Evolutionary conservation across 1,140 invertebrate species (phyloP).

Genomic region (Pomacea maculata): DNA sequence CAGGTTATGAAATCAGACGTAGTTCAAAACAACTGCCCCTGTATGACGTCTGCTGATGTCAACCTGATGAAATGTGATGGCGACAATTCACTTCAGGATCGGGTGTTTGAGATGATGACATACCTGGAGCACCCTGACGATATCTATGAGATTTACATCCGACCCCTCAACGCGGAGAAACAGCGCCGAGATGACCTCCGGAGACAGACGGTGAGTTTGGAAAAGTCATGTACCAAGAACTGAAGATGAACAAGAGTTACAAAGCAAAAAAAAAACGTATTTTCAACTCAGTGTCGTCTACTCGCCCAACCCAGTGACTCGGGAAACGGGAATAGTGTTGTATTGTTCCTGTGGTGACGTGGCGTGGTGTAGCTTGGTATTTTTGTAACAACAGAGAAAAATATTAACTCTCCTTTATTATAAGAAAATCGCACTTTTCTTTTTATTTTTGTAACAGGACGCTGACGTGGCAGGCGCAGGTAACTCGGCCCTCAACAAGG

Average conservation of each 20-base stretch:
- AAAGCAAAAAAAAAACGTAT: too few relatives aligned
- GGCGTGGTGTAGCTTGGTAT: too few relatives aligned
- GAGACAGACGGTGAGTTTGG: conserved; percentile 31
- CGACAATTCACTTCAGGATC: conserved; percentile 30
- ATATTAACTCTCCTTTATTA: too few relatives aligned
- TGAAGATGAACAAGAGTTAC: too few relatives aligned
- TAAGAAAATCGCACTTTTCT: too few relatives aligned
- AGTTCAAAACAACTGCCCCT: conserved; percentile 32
- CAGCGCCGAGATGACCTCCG: conserved; percentile 21
- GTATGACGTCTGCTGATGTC: conserved; percentile 29
- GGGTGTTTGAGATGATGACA: conserved; percentile 35
- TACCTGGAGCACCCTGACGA: conserved; percentile 38
- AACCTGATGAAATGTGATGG: conserved; percentile 39
- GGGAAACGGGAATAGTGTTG: too few relatives aligned
- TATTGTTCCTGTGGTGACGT: too few relatives aligned
- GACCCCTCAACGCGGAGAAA: conserved; percentile 24
- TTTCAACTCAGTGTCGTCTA: too few relatives aligned
- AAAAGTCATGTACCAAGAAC: neutral
- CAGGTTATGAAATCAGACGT: conserved; percentile 30
- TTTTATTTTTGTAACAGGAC: conserved; percentile 21
- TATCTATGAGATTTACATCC: conserved; percentile 36
- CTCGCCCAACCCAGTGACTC: too few relatives aligned
- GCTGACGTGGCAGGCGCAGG: conserved; percentile 33
- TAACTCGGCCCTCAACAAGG: conserved; percentile 27
- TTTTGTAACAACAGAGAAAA: too few relatives aligned